Evolutionary conservation across 2,888 invertebrate genomes (phyloP).

Genomic region (Metallyticus violacea): DNA sequence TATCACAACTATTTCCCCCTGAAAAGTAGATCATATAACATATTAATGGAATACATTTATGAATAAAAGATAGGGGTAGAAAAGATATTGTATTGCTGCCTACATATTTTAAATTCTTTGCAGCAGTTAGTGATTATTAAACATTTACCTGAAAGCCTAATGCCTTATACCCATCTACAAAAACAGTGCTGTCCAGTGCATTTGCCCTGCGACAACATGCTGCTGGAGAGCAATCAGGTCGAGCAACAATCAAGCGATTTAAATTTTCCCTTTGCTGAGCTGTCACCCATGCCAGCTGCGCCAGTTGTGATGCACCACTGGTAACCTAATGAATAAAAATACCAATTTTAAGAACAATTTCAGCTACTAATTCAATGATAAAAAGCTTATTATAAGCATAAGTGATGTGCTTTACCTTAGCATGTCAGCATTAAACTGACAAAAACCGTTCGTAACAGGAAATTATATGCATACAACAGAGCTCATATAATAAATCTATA

Average conservation of each 20-base stretch:
- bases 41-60: background rate
- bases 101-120: no score
- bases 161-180: slow-evolving; percentile 79
- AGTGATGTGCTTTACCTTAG: background rate
- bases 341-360: background rate
- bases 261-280: slow-evolving; percentile 82
- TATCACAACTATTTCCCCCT: no score
- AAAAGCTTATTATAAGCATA: background rate
- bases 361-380: background rate
- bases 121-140: no score
- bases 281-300: slow-evolving; percentile 82
- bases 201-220: slow-evolving; percentile 72
- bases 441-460: background rate
- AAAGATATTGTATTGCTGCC: background rate
- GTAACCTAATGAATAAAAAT: slow-evolving; percentile 46
- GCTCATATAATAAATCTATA: no score
- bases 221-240: slow-evolving; percentile 72
- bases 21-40: no score
- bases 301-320: slow-evolving; percentile 56
- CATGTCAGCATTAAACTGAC: background rate
- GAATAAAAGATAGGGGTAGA: background rate
- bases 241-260: slow-evolving; percentile 69
- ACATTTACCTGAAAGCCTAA: slow-evolving; percentile 71
- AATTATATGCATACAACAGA: background rate
- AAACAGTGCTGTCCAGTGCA: slow-evolving; percentile 59